Conservation (phyloP, 2,888 invertebrate genomes). For the Cremastobaeus sp. region DNA sequence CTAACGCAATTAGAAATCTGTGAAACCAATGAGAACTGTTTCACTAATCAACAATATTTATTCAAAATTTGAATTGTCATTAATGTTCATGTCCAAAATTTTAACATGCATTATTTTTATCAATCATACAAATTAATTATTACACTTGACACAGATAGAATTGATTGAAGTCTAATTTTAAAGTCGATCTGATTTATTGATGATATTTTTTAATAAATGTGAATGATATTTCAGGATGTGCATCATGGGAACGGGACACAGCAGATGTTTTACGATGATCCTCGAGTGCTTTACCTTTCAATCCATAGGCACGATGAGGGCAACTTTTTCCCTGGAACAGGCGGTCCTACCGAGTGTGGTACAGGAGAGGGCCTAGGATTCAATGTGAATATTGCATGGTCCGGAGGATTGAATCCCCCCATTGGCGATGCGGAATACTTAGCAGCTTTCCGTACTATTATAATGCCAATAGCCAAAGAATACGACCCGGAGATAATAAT, state of each 20-base stretch:
- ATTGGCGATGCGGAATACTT: conserved; percentile 98
- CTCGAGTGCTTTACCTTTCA: conserved; percentile 95
- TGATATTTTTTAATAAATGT: background rate
- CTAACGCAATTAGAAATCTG: too few species aligned
- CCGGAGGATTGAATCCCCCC: conserved; percentile 92
- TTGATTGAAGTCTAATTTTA: background rate
- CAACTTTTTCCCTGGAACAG: conserved; percentile 99
- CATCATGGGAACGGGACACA: conserved; percentile 99
- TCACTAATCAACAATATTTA: too few species aligned
- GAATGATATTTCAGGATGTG: conserved; percentile 84
- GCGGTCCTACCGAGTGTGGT: conserved; percentile 95
- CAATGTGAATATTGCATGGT: conserved; percentile 98
- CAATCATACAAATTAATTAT: background rate
- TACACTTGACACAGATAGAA: background rate
- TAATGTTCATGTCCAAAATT: too few species aligned
- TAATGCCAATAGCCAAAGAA: conserved; percentile 96
- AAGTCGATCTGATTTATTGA: background rate
- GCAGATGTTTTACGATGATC: conserved; percentile 97
- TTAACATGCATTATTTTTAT: background rate
- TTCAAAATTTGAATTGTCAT: background rate
- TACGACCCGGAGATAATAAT: conserved; percentile 95
- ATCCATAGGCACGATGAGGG: conserved; percentile 99
- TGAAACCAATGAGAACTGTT: too few species aligned
- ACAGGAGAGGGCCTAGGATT: conserved; percentile 92
- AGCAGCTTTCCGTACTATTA: conserved; percentile 95